Conservation (phyloP, 2,797 vertebrate species). For the Betta splendens region DNA sequence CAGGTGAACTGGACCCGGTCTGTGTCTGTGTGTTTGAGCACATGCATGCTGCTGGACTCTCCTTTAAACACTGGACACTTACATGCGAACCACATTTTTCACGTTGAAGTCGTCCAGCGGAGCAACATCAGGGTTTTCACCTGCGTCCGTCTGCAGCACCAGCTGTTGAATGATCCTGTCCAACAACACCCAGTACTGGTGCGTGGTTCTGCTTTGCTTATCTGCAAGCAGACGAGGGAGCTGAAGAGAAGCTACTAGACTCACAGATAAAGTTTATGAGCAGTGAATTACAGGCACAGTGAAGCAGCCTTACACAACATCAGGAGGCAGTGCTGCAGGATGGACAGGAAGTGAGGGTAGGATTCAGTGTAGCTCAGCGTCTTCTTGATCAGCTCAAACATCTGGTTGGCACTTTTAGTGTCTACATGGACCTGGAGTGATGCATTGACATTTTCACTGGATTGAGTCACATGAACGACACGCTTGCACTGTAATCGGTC, state of each 20-base stretch:
- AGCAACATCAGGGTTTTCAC: conserved; percentile 91
- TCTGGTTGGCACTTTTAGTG: conserved; percentile 93
- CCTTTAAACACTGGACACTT: conserved; percentile 53
- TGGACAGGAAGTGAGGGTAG: conserved; percentile 94
- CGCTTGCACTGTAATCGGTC: no score
- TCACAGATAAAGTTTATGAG: neutral
- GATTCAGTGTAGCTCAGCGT: conserved; percentile 91
- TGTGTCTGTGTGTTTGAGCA: no score
- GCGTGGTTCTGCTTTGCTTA: conserved; percentile 88
- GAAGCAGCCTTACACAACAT: conserved; percentile 89
- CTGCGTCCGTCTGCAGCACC: conserved; percentile 95
- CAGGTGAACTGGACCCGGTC: no score
- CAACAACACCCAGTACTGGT: conserved; percentile 93
- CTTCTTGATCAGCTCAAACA: conserved; percentile 93
- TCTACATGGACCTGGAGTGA: conserved; percentile 88
- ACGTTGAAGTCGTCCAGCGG: conserved; percentile 96
- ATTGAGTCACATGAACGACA: no score
- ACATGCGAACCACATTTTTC: conserved; percentile 93
- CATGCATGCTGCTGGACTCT: no score
- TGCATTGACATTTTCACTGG: neutral
- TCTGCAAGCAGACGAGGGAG: conserved; percentile 69
- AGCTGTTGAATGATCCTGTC: conserved; percentile 96
- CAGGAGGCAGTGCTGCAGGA: conserved; percentile 94
- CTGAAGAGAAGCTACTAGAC: neutral
- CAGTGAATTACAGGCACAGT: neutral